Base-by-base conservation (phyloP, 2,888 invertebrate species). In the Orthosia gothica region DNA sequence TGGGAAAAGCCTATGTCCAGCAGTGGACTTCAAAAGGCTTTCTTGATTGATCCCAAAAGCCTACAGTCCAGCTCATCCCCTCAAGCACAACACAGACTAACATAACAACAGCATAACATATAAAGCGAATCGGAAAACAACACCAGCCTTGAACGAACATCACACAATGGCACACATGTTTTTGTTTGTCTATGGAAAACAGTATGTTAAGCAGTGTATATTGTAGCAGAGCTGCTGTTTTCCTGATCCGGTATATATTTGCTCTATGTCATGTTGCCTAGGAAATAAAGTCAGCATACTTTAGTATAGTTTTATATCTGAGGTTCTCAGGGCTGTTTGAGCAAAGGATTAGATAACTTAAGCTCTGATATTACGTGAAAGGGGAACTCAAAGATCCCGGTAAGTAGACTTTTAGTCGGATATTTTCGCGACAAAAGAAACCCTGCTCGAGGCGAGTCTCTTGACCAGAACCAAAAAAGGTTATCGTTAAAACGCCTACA, bases 141-240 rank as follows among this genome's bases (percentile, higher is more conserved):
- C 26, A 63, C 15, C 20, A 63, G 26, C 80, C 57, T 62, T 50
- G 26, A 52, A n/a, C 23, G 5, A 70, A 49, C 32, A 54, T 54
- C 61, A 70, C 49, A 79, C 74, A 54, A 20, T n/a, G n/a, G 45
- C 55, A 11, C 58, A 57, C 13, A 50, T 70, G 69, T 55, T 63
- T 63, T 58, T 74, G 54, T 80, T 70, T 74, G 63, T 79, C 7
- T 67, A 67, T 63, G 63, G 50, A 63, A 63, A 80, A 50, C 69
- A 52, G 59, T 26, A 26, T 65, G 65, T 49, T 55, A 54, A 71
- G 4, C 50, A 32, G 65, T 55, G 55, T 68, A 5, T 59, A 55
- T 64, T 54, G 57, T 69, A 40, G 26, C 45, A 15, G 18, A 45
- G 32, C 20, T 40, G 13, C 7, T 66, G 57, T 57, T 76, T 69